Evolutionary conservation across 1,140 invertebrate genomes (phyloP).

Genomic region (Caenorhabditis tropicalis): DNA sequence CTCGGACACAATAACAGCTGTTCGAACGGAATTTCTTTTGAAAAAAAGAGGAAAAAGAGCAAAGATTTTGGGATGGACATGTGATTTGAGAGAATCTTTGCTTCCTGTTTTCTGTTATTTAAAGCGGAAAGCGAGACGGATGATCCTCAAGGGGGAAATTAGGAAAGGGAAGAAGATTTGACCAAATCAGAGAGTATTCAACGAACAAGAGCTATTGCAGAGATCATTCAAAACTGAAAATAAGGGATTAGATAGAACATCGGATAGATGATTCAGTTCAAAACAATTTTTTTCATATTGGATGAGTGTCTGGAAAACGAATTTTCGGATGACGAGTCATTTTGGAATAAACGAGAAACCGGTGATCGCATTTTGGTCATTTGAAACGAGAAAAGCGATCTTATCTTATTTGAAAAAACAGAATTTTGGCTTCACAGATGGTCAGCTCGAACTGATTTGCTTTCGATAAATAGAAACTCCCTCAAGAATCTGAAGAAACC

Average conservation of each 20-base stretch:
- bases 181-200: background rate
- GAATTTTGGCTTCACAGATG: no score
- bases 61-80: constrained; percentile 24
- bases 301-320: no score
- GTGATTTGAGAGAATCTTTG: background rate
- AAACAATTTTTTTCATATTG: no score
- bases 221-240: background rate
- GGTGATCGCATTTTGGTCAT: no score
- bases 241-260: background rate
- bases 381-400: no score
- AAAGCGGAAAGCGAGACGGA: background rate
- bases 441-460: no score
- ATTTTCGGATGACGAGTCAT: no score
- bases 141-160: background rate
- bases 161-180: background rate
- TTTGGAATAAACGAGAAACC: no score
- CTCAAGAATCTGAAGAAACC: no score
- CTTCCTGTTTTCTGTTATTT: background rate
- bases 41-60: background rate
- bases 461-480: no score
- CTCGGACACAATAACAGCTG: constrained; percentile 29
- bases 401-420: no score
- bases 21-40: background rate
- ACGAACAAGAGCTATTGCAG: background rate
- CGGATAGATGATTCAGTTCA: background rate